Conservation (phyloP, 2,888 invertebrate genomes). For the Coremacera marginata region DNA sequence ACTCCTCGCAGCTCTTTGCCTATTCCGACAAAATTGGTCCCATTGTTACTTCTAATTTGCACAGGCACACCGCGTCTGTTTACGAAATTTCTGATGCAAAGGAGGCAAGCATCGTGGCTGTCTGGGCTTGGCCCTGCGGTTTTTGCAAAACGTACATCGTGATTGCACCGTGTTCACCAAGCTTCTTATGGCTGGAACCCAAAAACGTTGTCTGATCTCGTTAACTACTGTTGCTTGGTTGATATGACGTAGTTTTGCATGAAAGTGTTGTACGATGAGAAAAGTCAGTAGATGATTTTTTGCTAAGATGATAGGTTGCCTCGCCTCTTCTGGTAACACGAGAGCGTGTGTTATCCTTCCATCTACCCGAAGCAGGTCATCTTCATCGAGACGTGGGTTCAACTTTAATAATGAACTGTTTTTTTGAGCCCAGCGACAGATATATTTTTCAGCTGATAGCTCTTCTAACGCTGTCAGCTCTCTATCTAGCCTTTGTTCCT, state of each 20-base stretch:
- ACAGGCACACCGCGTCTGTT: too few species aligned
- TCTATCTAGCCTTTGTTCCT: background rate
- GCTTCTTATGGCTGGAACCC: background rate
- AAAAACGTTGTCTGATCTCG: background rate
- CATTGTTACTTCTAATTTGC: too few species aligned
- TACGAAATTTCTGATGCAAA: too few species aligned
- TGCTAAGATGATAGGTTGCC: background rate
- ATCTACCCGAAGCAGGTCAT: background rate
- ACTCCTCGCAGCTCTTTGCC: too few species aligned
- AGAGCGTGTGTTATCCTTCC: background rate
- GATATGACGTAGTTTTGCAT: background rate
- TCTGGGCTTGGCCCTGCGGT: too few species aligned
- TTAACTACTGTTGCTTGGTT: background rate
- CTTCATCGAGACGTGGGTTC: background rate
- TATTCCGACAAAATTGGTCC: too few species aligned
- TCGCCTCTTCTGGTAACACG: background rate
- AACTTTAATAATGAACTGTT: too few species aligned
- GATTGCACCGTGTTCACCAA: background rate
- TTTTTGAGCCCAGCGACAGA: background rate
- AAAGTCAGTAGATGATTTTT: background rate
- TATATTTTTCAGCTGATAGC: background rate
- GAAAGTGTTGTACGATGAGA: background rate
- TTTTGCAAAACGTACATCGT: background rate
- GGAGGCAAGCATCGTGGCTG: too few species aligned
- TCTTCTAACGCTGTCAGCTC: background rate